A percentile compares a stretch with the other conserved stretches of the same genome.
Conservation (phyloP, 92 coral and sea anemone genomes). For the Epizoanthus stellaris region DNA sequence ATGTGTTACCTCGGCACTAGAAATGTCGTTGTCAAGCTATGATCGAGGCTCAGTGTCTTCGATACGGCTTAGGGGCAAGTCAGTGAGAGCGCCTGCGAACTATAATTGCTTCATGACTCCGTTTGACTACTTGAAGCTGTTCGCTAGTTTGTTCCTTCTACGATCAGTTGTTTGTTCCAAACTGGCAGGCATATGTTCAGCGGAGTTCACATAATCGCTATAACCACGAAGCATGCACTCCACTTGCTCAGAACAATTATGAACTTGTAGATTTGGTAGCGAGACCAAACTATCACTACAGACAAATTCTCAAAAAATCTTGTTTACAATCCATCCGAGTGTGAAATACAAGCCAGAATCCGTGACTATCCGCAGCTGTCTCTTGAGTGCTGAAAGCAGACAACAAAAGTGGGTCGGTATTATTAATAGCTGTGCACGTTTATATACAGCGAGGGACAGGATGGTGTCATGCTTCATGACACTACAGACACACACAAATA, state of each 20-base stretch:
- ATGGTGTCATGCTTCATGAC: neutral
- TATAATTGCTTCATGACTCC: neutral
- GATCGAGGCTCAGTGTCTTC: neutral
- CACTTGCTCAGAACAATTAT: neutral
- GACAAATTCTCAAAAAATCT: neutral
- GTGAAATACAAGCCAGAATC: neutral
- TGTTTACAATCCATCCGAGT: neutral
- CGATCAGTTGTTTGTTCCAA: neutral
- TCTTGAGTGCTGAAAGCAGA: neutral
- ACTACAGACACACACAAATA: neutral
- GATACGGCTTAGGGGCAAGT: slow-evolving; percentile 7
- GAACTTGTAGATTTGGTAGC: neutral
- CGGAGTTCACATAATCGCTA: too few relatives aligned
- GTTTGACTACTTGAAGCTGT: neutral
- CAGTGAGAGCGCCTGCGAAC: neutral
- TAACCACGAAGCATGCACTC: too few relatives aligned
- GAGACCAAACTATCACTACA: neutral
- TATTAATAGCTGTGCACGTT: neutral
- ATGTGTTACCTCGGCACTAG: too few relatives aligned
- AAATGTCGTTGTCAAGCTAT: too few relatives aligned
- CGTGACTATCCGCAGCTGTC: neutral
- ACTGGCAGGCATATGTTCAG: neutral
- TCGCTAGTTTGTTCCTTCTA: neutral
- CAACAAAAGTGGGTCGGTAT: neutral
- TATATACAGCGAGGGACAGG: neutral